Evolutionary conservation across 2,797 vertebrate genomes (phyloP).

Genomic region (Anabacerthia variegaticeps): DNA sequence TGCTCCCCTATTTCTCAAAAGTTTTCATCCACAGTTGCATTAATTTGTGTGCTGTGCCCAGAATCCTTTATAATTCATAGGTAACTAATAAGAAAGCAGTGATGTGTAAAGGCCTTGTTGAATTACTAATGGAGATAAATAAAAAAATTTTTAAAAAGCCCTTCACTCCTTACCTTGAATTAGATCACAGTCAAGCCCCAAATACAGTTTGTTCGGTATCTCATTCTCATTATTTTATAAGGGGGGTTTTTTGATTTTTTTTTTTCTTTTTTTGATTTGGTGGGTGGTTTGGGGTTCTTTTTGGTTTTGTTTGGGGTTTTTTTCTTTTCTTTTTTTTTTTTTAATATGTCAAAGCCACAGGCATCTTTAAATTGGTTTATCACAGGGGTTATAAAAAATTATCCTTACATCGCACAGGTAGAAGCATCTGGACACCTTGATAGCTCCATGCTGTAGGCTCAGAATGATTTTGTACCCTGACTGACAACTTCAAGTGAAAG

Average conservation of each 20-base stretch:
- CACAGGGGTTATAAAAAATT: not conserved
- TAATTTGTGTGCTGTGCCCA: not conserved
- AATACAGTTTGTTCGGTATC: not conserved
- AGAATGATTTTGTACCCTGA: not conserved
- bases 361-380: not conserved
- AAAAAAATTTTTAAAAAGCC: not conserved
- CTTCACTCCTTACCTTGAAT: not conserved
- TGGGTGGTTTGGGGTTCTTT: not conserved
- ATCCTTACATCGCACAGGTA: not conserved
- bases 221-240: not conserved
- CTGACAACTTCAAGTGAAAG: not conserved
- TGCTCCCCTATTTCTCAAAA: not conserved
- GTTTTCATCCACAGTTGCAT: not conserved
- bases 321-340: not conserved
- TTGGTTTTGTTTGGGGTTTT: too few relatives aligned
- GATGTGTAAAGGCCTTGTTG: not conserved
- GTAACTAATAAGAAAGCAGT: constrained; percentile 14
- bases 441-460: not conserved
- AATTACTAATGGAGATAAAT: not conserved
- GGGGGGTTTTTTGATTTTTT: too few relatives aligned
- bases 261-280: too few relatives aligned
- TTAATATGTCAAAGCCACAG: not conserved
- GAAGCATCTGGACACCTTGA: not conserved
- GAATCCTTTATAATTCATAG: not conserved
- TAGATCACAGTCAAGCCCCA: not conserved